phyloP scores from a whole-genome alignment of 2,113 vertebrate genomes.

The human region GRCh38 chr2:150476501-150477000 shows the following conservation, averaged over 20 bases:
- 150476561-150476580: background rate
- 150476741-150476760: background rate
- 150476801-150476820: background rate
- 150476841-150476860: background rate
- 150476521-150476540: constrained; percentile 3
- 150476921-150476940: background rate
- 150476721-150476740: background rate
- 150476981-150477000: background rate
- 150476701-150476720: background rate
- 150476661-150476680: background rate
- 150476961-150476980: background rate
- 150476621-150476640: background rate
- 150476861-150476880: background rate
- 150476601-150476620: background rate
- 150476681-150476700: background rate
- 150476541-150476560: background rate
- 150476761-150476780: background rate
- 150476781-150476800: background rate
- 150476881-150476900: background rate
- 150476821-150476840: background rate
- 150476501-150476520: background rate
- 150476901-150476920: background rate
- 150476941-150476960: background rate
- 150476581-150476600: background rate
- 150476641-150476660: background rate